Evolutionary conservation across 2,888 invertebrate species (phyloP).

Genomic region (Drosophila cracens): DNA sequence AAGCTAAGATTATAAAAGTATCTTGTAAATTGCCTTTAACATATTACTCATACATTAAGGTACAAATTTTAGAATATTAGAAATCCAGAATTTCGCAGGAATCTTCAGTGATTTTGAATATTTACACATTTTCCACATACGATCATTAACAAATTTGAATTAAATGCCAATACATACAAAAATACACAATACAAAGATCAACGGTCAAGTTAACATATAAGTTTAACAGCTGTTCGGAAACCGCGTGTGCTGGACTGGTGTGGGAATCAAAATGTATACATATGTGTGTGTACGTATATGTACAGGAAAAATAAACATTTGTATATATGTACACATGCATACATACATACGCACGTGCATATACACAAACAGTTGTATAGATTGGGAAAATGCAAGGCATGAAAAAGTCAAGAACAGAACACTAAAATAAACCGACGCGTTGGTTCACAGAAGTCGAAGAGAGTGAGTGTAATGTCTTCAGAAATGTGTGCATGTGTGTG

Average conservation of each 20-base stretch:
- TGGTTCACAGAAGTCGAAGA: conserved; percentile 29
- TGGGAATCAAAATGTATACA: conserved; percentile 29
- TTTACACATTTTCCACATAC: not conserved
- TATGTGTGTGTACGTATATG: conserved; percentile 2
- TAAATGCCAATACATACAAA: conserved; percentile 14
- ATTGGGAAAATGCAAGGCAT: conserved; percentile 25
- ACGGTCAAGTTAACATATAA: conserved; percentile 40
- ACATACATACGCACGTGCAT: conserved; percentile 19
- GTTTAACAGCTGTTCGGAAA: conserved; percentile 30
- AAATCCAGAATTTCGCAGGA: too few species aligned
- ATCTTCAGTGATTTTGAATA: too few species aligned
- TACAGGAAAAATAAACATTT: conserved; percentile 14
- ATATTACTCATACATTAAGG: too few species aligned
- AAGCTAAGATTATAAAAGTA: not conserved
- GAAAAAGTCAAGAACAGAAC: conserved; percentile 30
- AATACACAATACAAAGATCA: conserved; percentile 12
- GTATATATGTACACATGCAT: conserved; percentile 15
- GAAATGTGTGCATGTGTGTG: not conserved
- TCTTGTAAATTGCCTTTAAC: not conserved
- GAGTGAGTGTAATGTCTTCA: conserved; percentile 4
- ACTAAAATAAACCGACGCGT: conserved; percentile 38
- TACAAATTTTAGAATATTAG: too few species aligned
- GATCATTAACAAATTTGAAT: conserved; percentile 14
- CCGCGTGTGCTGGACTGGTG: conserved; percentile 25
- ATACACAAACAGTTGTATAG: conserved; percentile 7